These are phyloP conservation scores for Psittacula derbiana DNA, from an alignment of 2,797 vertebrate species.

Conservation along the genomic window DNA sequence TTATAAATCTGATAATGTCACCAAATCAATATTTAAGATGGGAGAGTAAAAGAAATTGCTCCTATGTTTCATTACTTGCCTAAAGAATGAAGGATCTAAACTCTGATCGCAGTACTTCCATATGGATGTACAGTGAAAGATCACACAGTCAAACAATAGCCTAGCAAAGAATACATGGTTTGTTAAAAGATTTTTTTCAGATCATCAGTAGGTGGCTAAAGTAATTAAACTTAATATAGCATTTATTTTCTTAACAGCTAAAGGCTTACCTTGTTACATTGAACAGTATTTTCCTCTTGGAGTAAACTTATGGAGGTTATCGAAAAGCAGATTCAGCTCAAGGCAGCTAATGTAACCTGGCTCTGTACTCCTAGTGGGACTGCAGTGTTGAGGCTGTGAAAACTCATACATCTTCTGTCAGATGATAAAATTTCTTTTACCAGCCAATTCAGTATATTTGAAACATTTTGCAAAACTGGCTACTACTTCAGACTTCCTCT, in stretches of 20 bases:
- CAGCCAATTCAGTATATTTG: neutral
- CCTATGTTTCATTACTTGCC: neutral
- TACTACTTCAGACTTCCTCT: neutral
- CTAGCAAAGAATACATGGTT: neutral
- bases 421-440: neutral
- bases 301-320: neutral
- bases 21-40: neutral
- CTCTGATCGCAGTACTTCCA: neutral
- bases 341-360: neutral
- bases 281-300: neutral
- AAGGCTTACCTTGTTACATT: neutral
- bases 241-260: neutral
- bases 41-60: neutral
- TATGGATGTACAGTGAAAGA: neutral
- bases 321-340: neutral
- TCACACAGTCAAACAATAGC: neutral
- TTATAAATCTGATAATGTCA: neutral
- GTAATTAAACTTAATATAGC: neutral
- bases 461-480: neutral
- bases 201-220: neutral
- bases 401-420: neutral
- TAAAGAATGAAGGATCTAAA: neutral
- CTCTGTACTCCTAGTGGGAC: neutral
- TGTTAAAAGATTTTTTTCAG: neutral
- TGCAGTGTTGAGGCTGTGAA: neutral